Percentiles rank a stretch among this genome's conserved stretches.
phyloP scores from a whole-genome alignment of 2,113 vertebrate species.

The Cardinalis cardinalis region DNA sequence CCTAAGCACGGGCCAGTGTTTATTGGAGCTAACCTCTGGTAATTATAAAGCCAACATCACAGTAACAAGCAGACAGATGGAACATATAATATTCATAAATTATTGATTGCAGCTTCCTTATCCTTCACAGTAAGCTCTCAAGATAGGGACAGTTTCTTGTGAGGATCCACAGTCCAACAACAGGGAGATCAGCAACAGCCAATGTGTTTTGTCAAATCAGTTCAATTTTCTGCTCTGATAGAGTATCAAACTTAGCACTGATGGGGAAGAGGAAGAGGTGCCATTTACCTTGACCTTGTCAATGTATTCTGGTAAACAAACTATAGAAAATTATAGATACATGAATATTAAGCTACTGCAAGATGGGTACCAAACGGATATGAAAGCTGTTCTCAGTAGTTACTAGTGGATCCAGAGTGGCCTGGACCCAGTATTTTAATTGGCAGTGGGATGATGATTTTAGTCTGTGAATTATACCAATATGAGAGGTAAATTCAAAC shows the following conservation, averaged over 20 bases:
- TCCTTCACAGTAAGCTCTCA: not conserved
- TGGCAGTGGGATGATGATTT: not conserved
- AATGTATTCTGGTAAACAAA: not conserved
- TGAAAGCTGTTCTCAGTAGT: not conserved
- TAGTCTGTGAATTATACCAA: not conserved
- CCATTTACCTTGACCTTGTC: not conserved
- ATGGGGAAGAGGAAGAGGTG: not conserved
- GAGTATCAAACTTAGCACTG: not conserved
- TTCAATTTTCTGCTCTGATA: not conserved
- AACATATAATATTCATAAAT: slow-evolving; percentile 19
- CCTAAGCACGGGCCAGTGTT: not conserved
- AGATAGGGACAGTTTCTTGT: not conserved
- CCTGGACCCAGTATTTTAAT: not conserved
- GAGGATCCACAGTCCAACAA: not conserved
- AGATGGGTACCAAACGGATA: not conserved
- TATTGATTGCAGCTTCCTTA: slow-evolving; percentile 8
- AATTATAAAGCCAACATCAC: not conserved
- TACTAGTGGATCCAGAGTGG: not conserved
- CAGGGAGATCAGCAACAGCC: not conserved
- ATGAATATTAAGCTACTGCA: not conserved
- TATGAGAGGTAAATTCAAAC: not conserved
- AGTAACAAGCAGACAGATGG: slow-evolving; percentile 15
- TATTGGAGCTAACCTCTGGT: not conserved
- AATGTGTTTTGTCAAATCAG: not conserved
- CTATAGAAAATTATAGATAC: not conserved